Conservation (phyloP, 2,797 vertebrate species). For the Girardinus metallicus region DNA sequence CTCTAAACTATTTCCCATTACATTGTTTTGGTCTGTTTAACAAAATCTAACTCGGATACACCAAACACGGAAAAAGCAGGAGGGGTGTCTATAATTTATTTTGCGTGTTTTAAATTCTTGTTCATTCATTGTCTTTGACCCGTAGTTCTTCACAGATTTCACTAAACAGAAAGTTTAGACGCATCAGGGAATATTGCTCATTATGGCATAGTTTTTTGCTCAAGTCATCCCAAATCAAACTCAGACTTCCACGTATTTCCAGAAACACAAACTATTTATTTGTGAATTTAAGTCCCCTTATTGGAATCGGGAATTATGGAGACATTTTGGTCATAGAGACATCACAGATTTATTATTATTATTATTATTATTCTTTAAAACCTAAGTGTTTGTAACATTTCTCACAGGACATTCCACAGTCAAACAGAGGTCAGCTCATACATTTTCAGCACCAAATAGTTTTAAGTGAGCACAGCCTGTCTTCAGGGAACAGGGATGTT, state of each 20-base stretch:
- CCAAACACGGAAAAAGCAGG: neutral
- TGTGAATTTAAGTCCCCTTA: conserved; percentile 1
- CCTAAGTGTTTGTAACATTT: conserved; percentile 24
- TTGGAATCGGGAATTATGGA: conserved; percentile 12
- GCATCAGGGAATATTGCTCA: neutral
- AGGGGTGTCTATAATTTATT: neutral
- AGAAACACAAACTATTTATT: neutral
- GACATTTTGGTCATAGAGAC: conserved; percentile 17
- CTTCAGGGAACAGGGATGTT: conserved; percentile 31
- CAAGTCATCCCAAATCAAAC: neutral
- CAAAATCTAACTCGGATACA: neutral
- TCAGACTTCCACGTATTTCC: neutral
- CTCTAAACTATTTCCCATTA: neutral
- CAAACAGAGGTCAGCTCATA: conserved; percentile 41
- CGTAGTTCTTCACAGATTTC: neutral
- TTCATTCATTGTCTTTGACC: neutral
- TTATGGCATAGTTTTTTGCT: too few species aligned
- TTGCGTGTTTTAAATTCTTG: neutral
- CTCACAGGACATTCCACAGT: conserved; percentile 48
- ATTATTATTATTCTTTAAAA: conserved; percentile 28
- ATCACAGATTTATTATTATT: neutral
- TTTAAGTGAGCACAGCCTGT: conserved; percentile 31
- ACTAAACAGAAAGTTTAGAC: neutral
- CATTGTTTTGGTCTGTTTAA: neutral
- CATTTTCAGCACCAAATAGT: conserved; percentile 32